Evolutionary conservation across 1,140 invertebrate genomes (phyloP).

Genomic region (Venturia canescens): DNA sequence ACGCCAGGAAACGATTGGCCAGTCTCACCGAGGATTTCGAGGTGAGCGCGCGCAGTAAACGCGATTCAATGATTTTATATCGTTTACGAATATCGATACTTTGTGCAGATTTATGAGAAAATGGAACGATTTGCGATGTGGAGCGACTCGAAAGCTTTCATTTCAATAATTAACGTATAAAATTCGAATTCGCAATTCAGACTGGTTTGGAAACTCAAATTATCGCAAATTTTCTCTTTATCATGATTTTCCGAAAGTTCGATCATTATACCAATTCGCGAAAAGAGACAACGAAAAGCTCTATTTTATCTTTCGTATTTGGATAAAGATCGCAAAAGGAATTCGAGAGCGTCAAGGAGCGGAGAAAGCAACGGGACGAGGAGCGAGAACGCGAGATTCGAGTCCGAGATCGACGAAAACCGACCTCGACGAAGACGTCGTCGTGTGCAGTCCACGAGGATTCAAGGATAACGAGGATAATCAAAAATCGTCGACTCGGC

Average conservation of each 20-base stretch:
- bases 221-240: too few relatives aligned
- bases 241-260: too few relatives aligned
- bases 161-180: too few relatives aligned
- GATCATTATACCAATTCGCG: too few relatives aligned
- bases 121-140: too few relatives aligned
- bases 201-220: too few relatives aligned
- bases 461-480: constrained; percentile 37
- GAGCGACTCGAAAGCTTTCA: too few relatives aligned
- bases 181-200: too few relatives aligned
- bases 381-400: constrained; percentile 63
- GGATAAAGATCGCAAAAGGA: constrained; percentile 58
- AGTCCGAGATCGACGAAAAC: constrained; percentile 64
- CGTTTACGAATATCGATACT: background rate
- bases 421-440: constrained; percentile 65
- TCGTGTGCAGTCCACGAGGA: constrained; percentile 12
- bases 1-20: constrained; percentile 69
- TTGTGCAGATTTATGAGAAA: too few relatives aligned
- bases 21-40: constrained; percentile 72
- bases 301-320: background rate
- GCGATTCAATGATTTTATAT: background rate
- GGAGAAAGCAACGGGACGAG: constrained; percentile 44
- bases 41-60: constrained; percentile 53
- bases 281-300: too few relatives aligned
- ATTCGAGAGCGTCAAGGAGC: constrained; percentile 61
- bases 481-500: constrained; percentile 62